A percentile compares a stretch with the other conserved stretches of the same genome.
Evolutionary conservation across 2,888 invertebrate species (phyloP).

Genomic region (Netelia inedita): DNA sequence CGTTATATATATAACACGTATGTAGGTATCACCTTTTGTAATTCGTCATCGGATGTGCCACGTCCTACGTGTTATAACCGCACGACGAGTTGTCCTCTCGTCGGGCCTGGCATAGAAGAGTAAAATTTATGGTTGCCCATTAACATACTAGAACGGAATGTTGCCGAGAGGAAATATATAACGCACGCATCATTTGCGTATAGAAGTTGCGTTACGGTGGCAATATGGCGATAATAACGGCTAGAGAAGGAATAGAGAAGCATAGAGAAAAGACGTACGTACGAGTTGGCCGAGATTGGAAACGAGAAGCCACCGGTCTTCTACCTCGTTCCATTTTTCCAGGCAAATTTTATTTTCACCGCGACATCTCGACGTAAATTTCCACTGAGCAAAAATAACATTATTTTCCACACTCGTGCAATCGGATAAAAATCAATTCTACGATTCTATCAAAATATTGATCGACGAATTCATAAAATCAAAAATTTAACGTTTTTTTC

Average conservation of each 20-base stretch:
- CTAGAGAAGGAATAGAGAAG: conserved; percentile 1
- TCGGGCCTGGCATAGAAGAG: conserved; percentile 50
- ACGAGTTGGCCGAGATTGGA: conserved; percentile 36
- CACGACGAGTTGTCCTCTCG: conserved; percentile 44
- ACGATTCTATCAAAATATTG: no score
- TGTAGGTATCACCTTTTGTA: conserved; percentile 67
- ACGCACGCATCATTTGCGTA: conserved; percentile 24
- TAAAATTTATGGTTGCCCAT: conserved; percentile 68
- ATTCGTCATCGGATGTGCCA: conserved; percentile 68
- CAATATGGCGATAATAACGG: conserved; percentile 21
- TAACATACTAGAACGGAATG: conserved; percentile 63
- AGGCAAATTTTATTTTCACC: background rate
- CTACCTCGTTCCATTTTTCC: conserved; percentile 12
- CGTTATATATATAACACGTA: conserved; percentile 16
- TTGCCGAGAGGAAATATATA: conserved; percentile 20
- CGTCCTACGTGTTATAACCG: conserved; percentile 63
- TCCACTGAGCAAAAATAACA: no score
- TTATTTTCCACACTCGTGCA: no score
- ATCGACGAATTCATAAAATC: no score
- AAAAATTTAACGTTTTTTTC: no score
- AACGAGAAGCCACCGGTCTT: conserved; percentile 40
- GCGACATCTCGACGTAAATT: background rate
- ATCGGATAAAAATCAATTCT: no score
- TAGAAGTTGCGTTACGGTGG: conserved; percentile 55
- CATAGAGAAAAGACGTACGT: conserved; percentile 19